Evolutionary conservation across 2,113 vertebrate genomes (phyloP).

Genomic region (Amia ocellicauda): DNA sequence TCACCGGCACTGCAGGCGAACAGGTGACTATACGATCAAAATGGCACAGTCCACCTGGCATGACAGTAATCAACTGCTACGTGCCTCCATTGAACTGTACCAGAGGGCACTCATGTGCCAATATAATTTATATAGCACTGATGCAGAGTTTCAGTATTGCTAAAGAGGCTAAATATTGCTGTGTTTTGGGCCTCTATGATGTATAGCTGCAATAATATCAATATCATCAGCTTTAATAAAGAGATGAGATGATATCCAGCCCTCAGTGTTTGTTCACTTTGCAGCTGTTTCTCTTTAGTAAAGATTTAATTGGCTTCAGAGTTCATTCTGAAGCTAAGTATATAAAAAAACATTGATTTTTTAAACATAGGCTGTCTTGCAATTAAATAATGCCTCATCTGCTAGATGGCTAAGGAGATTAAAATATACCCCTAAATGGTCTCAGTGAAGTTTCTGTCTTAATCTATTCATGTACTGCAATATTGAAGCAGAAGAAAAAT

Average conservation of each 20-base stretch:
- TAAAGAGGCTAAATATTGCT: too few species aligned
- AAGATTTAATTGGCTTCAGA: conserved; percentile 54
- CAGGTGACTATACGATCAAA: too few species aligned
- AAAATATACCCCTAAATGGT: conserved; percentile 54
- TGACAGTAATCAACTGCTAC: too few species aligned
- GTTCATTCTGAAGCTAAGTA: conserved; percentile 47
- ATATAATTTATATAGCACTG: too few species aligned
- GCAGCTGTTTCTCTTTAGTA: conserved; percentile 50
- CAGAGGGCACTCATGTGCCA: too few species aligned
- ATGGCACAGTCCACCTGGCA: too few species aligned
- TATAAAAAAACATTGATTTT: conserved; percentile 65
- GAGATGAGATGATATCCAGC: neutral
- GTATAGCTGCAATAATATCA: too few species aligned
- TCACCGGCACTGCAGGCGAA: too few species aligned
- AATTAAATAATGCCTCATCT: conserved; percentile 59
- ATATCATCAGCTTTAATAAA: neutral
- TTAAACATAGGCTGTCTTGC: conserved; percentile 61
- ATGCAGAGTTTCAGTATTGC: too few species aligned
- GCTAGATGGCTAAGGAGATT: conserved; percentile 45
- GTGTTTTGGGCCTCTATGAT: neutral
- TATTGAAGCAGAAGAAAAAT: too few species aligned
- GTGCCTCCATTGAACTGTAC: too few species aligned
- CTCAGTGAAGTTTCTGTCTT: conserved; percentile 35
- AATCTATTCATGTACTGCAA: too few species aligned
- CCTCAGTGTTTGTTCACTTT: conserved; percentile 11